Base-by-base conservation (phyloP, 2,888 invertebrate genomes). In the Amphipoea oculea region DNA sequence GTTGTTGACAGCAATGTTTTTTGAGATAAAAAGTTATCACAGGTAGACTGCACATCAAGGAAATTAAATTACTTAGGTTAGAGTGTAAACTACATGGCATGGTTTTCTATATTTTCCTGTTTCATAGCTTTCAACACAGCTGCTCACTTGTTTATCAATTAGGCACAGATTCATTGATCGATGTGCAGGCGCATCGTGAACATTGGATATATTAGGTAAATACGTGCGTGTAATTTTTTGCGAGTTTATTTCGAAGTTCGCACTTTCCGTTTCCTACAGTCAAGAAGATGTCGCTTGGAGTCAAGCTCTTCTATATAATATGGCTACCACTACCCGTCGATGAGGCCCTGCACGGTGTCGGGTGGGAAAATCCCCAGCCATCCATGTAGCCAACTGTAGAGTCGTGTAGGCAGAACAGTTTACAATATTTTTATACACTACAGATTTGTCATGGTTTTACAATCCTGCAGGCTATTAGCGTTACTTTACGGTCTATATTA, bases 81-180 rank as follows among this genome's bases (percentile, higher is more conserved):
- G 2, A 40, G 36, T 36, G 23, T 60, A 29, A 48, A 75, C 48
- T 85, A 54, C 70, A 63, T 76, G 54, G 70, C 48, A 73, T 74
- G 68, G 40, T 63, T 74, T 70, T 73, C 54, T 63, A 66, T 60
- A 79, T 65, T 79, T 76, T 84, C 12, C 70, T 69, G 88, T 78
- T 82, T 76, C 45, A 68, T 83, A 79, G 65, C 83, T 87, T 84
- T 87, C 84, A 83, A 73, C 84, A 81, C 80, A 68, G 73, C 42
- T 77, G 76, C 79, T 74, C 68, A 23, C 72, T 81, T 85, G 87
- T 87, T 88, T 85, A 85, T 76, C 63, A 78, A 88, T 82, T 84
- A 79, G 73, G 76, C 70, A 60, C 42, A 80, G 78, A 87, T 80
- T 63, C 78, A 78, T 79, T 79, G 82, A 79, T 78, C 66, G 72